Base-by-base conservation (phyloP, 2,113 vertebrate species). In the Camelus bactrianus region DNA sequence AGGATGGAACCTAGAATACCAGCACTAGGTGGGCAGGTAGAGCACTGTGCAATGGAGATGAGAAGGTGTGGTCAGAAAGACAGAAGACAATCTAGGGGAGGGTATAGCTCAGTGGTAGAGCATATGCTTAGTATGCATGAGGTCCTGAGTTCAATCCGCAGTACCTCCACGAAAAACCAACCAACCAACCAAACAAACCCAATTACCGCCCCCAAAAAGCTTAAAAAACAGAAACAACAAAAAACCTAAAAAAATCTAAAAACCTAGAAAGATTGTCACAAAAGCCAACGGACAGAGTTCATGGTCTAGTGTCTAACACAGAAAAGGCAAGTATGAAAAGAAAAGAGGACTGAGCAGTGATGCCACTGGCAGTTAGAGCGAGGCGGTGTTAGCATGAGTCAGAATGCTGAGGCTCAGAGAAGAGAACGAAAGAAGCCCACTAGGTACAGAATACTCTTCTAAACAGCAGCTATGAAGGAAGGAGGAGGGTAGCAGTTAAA, bases 381-480 rank as follows among this genome's bases (percentile, higher is more conserved):
- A 92, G 50, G 52, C 38, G 22, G 54, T 73, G 32, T 60, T 58
- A 70, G 7, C 35, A 35, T 87, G 75, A 81, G 12, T 32, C 42
- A 80, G 80, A 60, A 0, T 70, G 46, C 24, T 65, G 58, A 94
- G 9, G 42, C 72, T 80, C 32, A 64, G 76, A 85, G 56, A 88
- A 35, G 26, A 67, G 73, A 83, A 60, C 52, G 11, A 92, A 94
- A 73, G 30, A 42, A 62, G 76, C 10, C 17, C 20, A 67, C 4
- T 65, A 54, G 26, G 67, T 38, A 5, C 20, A 82, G 17, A 81
- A 70, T 5, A 76, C 11, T 79, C 26, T 76, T 95, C 89, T 84
- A 82, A 88, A 72, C 77, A 72, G 93, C 14, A 89, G 86, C 20
- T 58, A 58, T 70, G 32, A 91, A 89, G 50, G 35, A 87, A 64